Evolutionary conservation across 2,888 invertebrate species (phyloP).

Genomic region (Mythimna vitellina): DNA sequence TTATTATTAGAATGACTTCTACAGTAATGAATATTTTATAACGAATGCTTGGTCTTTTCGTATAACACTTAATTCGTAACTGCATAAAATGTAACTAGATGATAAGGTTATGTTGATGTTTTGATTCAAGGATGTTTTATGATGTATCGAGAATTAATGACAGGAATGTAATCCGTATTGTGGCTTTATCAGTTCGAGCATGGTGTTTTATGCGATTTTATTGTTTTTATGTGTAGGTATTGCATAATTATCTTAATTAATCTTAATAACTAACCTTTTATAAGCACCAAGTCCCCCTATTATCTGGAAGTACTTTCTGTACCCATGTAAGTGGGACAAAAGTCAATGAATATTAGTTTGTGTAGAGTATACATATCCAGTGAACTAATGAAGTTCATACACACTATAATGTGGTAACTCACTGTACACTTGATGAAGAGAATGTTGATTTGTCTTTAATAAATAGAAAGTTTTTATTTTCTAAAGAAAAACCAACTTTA

Average conservation of each 20-base stretch:
- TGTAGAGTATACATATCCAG: not conserved
- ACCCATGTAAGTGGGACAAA: not conserved
- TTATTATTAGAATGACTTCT: constrained; percentile 69
- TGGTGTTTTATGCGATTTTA: not conserved
- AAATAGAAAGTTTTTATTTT: no score
- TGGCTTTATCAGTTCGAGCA: not conserved
- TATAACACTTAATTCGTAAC: constrained; percentile 19
- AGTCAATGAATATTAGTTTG: not conserved
- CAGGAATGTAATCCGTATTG: constrained; percentile 32
- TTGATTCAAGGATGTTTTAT: constrained; percentile 78
- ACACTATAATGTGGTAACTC: not conserved
- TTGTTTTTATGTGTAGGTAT: not conserved
- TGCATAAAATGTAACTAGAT: constrained; percentile 51
- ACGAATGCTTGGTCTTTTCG: constrained; percentile 18
- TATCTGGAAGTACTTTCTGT: constrained; percentile 16
- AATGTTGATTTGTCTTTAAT: no score
- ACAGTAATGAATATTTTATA: constrained; percentile 31
- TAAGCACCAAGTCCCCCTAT: not conserved
- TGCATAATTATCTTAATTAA: constrained; percentile 7
- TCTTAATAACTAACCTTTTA: not conserved
- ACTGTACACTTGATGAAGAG: no score
- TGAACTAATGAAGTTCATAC: not conserved
- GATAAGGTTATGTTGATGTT: constrained; percentile 90
- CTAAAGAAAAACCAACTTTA: no score
- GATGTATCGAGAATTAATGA: constrained; percentile 51